Evolutionary conservation across 2,797 vertebrate species (phyloP).

Genomic region (Takifugu rubripes): DNA sequence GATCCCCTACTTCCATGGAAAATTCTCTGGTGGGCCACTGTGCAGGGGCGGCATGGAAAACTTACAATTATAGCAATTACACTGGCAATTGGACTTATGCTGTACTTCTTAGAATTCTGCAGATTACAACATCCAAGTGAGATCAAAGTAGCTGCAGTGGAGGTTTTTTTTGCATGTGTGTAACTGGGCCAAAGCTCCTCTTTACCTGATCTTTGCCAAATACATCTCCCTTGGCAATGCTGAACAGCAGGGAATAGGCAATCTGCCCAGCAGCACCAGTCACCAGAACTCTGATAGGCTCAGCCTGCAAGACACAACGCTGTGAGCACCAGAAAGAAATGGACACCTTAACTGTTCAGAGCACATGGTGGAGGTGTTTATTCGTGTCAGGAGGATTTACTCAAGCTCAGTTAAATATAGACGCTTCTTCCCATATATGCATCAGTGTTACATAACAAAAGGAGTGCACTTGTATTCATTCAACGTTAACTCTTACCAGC

Average conservation of each 20-base stretch:
- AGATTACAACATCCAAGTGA: conserved; percentile 19
- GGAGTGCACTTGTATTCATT: conserved; percentile 5
- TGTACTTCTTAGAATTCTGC: not conserved
- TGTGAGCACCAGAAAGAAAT: not conserved
- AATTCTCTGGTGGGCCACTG: conserved; percentile 13
- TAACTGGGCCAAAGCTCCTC: conserved; percentile 14
- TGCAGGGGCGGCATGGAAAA: conserved; percentile 11
- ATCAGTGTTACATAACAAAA: conserved; percentile 42
- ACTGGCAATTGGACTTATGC: not conserved
- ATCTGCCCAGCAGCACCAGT: conserved; percentile 97
- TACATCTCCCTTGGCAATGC: conserved; percentile 95
- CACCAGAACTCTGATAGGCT: conserved; percentile 88
- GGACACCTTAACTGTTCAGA: conserved; percentile 9
- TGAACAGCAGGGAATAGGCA: conserved; percentile 91
- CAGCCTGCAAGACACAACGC: conserved; percentile 73
- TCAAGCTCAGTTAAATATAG: conserved; percentile 48
- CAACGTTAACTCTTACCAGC: not conserved
- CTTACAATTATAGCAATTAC: conserved; percentile 8
- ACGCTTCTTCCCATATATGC: conserved; percentile 7
- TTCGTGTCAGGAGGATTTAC: conserved; percentile 39
- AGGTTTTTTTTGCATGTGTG: conserved; percentile 2
- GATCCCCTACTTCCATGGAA: conserved; percentile 13
- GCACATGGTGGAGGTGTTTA: conserved; percentile 18
- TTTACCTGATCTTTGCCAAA: conserved; percentile 96
- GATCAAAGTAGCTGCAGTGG: conserved; percentile 16